These are phyloP conservation scores for Athetis lepigone DNA, from an alignment of 2,888 invertebrate genomes.

Conservation along the genomic window DNA sequence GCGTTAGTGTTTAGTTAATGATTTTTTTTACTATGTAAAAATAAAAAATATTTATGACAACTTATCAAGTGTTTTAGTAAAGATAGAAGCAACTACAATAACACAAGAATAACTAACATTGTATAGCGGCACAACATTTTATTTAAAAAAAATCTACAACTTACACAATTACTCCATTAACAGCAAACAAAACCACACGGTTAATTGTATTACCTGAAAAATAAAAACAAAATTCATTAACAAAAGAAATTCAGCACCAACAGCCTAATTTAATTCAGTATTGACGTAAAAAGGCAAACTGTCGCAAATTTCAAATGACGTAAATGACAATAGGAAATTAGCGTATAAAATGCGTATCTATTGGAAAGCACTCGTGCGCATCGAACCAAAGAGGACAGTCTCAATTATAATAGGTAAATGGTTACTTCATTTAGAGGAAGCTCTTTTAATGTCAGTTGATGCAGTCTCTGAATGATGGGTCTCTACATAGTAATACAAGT, in stretches of 20 bases:
- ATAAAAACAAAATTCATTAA: conserved; percentile 18
- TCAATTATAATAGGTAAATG: conserved; percentile 45
- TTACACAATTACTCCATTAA: conserved; percentile 23
- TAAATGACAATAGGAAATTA: conserved; percentile 75
- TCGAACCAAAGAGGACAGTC: conserved; percentile 64
- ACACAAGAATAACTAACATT: not conserved
- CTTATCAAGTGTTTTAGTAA: too few species aligned
- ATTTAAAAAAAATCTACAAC: not conserved
- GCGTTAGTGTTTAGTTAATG: too few species aligned
- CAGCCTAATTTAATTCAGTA: conserved; percentile 12
- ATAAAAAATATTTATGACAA: too few species aligned
- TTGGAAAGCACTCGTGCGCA: conserved; percentile 76
- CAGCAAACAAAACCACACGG: conserved; percentile 17
- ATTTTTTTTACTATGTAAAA: too few species aligned
- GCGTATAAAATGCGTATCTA: conserved; percentile 62
- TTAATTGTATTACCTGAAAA: conserved; percentile 52
- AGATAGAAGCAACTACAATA: too few species aligned
- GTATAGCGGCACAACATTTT: too few species aligned
- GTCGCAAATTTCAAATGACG: conserved; percentile 72
- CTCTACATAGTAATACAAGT: too few species aligned
- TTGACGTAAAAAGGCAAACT: conserved; percentile 16
- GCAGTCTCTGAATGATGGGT: too few species aligned
- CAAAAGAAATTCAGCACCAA: not conserved
- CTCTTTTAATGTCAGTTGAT: not conserved
- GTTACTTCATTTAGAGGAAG: not conserved